Evolutionary conservation across 2,888 invertebrate species (phyloP).

Genomic region (Arenicola marina): DNA sequence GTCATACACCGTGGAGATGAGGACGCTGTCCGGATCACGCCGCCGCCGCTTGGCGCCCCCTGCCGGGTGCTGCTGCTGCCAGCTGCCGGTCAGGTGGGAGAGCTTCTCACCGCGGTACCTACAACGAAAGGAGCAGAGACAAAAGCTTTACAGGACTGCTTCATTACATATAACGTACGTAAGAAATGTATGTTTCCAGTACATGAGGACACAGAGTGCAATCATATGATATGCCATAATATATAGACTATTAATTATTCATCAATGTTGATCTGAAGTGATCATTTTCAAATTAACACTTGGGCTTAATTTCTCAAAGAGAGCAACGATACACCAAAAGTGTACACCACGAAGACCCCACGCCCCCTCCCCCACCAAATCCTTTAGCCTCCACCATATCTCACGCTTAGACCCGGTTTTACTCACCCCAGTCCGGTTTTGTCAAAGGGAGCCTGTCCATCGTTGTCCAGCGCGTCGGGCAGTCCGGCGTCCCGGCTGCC

Average conservation of each 20-base stretch:
- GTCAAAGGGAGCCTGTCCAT: slow-evolving; percentile 46
- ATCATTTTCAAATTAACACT: background rate
- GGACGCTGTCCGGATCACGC: slow-evolving; percentile 35
- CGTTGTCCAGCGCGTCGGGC: slow-evolving; percentile 50
- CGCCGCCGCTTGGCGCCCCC: slow-evolving; percentile 19
- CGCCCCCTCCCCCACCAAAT: too few relatives aligned
- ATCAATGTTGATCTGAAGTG: background rate
- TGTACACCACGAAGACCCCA: too few relatives aligned
- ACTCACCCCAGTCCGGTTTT: slow-evolving; percentile 34
- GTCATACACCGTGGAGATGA: slow-evolving; percentile 52
- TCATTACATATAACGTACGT: background rate
- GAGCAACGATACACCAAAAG: background rate
- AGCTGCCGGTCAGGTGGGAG: slow-evolving; percentile 17
- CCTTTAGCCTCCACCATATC: background rate
- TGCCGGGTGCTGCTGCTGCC: slow-evolving; percentile 22
- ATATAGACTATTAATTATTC: background rate
- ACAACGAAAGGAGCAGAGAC: background rate
- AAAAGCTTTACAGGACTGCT: background rate
- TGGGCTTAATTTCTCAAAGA: background rate
- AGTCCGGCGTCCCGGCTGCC: slow-evolving; percentile 60
- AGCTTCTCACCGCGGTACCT: slow-evolving; percentile 52
- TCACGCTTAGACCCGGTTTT: background rate
- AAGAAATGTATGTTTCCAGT: background rate
- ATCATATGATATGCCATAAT: background rate
- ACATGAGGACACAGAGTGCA: background rate